Percentiles rank a stretch among this genome's conserved stretches.
Evolutionary conservation across 64 coral and sea anemone genomes (phyloP).

Genomic region (Actinia equina): DNA sequence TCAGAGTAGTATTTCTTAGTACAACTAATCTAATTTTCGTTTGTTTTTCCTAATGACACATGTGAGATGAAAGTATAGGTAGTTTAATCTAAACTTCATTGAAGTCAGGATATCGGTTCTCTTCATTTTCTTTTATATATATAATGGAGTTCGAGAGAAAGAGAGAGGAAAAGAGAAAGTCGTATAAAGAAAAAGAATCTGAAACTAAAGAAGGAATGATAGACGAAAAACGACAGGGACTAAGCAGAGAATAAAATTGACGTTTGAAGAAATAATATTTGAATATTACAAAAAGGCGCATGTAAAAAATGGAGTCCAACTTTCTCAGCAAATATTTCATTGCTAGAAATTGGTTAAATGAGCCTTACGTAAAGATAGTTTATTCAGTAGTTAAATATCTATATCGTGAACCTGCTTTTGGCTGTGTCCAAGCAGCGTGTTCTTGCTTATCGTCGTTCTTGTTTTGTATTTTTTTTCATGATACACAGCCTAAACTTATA

Average conservation of each 20-base stretch:
- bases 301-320: too few relatives aligned
- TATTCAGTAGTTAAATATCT: background rate
- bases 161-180: background rate
- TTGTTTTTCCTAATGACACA: background rate
- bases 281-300: too few relatives aligned
- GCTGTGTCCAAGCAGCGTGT: background rate
- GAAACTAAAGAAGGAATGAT: background rate
- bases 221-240: background rate
- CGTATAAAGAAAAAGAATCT: background rate
- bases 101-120: background rate
- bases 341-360: too few relatives aligned
- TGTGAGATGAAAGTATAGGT: too few relatives aligned
- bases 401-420: too few relatives aligned
- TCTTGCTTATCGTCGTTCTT: background rate
- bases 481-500: too few relatives aligned
- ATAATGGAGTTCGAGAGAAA: background rate
- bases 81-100: background rate
- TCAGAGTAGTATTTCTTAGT: background rate
- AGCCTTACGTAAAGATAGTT: background rate
- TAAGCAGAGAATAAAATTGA: background rate
- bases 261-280: too few relatives aligned
- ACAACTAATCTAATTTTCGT: background rate
- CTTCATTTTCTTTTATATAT: background rate
- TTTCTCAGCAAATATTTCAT: too few relatives aligned
- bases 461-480: too few relatives aligned